phyloP scores from a whole-genome alignment of 2,797 vertebrate genomes.

The Enteromius argenteus region DNA sequence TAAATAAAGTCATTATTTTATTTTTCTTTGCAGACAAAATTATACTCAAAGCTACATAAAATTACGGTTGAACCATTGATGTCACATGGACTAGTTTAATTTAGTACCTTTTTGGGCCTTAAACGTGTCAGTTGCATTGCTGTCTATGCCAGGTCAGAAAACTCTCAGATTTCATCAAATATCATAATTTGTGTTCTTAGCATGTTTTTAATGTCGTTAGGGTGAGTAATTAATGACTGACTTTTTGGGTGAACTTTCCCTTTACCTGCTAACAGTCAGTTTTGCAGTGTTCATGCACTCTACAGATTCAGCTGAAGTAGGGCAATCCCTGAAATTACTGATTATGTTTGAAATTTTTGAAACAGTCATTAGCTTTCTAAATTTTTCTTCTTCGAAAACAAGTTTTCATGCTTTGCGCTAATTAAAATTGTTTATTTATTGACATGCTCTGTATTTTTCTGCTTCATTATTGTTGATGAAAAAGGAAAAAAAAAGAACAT shows the following conservation, averaged over 20 bases:
- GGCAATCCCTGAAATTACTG: not conserved
- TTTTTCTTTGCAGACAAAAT: not conserved
- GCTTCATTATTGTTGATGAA: not conserved
- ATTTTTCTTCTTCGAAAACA: not conserved
- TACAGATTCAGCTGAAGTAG: not conserved
- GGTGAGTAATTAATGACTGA: not conserved
- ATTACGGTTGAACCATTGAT: too few relatives aligned
- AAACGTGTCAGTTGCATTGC: not conserved
- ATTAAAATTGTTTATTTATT: not conserved
- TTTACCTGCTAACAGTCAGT: not conserved
- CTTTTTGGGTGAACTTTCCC: not conserved
- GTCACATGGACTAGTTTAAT: not conserved
- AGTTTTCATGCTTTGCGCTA: not conserved
- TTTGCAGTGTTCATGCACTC: not conserved
- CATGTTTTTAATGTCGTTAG: not conserved
- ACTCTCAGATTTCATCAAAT: not conserved
- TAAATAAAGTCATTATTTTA: not conserved
- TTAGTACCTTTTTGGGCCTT: not conserved
- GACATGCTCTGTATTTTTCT: too few relatives aligned
- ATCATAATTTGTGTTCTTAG: not conserved
- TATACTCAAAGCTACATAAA: not conserved
- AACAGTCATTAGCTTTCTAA: not conserved
- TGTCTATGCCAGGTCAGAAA: not conserved
- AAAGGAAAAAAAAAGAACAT: not conserved
- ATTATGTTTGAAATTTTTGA: not conserved